Conservation (phyloP, 2,888 invertebrate genomes). For the Neoitamus cyanurus region DNA sequence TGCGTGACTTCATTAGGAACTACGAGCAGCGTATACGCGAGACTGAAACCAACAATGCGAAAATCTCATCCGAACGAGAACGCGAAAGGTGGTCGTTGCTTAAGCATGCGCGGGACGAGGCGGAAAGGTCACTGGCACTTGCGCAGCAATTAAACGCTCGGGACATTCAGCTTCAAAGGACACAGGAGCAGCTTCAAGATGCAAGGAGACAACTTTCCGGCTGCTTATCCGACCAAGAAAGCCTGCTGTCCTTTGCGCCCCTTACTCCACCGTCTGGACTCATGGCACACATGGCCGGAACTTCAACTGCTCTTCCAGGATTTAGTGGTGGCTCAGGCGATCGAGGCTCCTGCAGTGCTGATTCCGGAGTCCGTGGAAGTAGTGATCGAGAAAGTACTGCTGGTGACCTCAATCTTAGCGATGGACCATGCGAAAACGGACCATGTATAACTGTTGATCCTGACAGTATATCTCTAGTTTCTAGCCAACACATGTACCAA, state of each 20-base stretch:
- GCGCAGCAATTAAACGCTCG: slow-evolving; percentile 89
- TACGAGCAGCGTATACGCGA: slow-evolving; percentile 91
- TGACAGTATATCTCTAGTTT: slow-evolving; percentile 66
- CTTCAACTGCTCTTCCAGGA: slow-evolving; percentile 58
- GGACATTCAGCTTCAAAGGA: slow-evolving; percentile 85
- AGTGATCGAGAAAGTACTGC: slow-evolving; percentile 84
- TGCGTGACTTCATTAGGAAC: slow-evolving; percentile 92
- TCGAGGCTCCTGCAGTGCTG: slow-evolving; percentile 86
- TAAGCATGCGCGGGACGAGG: slow-evolving; percentile 89
- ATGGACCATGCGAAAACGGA: slow-evolving; percentile 71
- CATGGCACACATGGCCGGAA: slow-evolving; percentile 62
- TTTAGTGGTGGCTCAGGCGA: slow-evolving; percentile 68
- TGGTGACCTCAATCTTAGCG: slow-evolving; percentile 80
- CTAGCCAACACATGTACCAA: slow-evolving; percentile 67
- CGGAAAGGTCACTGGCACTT: slow-evolving; percentile 85
- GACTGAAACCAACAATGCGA: slow-evolving; percentile 74
- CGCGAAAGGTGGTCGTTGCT: slow-evolving; percentile 89
- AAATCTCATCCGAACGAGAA: slow-evolving; percentile 78
- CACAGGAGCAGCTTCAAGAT: slow-evolving; percentile 87
- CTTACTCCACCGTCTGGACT: slow-evolving; percentile 72
- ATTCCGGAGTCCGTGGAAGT: slow-evolving; percentile 82
- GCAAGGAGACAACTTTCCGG: slow-evolving; percentile 82
- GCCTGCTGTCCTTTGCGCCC: slow-evolving; percentile 78
- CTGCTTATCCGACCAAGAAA: slow-evolving; percentile 87
- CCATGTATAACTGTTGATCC: slow-evolving; percentile 66